These are phyloP conservation scores for Torymus tubicola DNA, from an alignment of 2,888 invertebrate genomes.

Conservation along the genomic window DNA sequence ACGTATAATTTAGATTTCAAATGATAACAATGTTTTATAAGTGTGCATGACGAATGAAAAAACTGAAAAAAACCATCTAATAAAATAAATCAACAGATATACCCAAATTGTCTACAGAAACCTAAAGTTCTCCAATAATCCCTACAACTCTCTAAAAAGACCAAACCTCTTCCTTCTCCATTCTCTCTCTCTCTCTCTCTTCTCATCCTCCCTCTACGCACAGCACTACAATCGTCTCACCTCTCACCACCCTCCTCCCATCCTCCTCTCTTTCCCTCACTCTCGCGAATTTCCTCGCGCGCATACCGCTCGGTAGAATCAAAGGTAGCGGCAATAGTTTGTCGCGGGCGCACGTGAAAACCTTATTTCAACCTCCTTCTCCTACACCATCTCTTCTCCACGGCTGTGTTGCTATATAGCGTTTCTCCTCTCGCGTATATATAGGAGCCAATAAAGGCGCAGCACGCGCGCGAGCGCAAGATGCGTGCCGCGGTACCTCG, in stretches of 20 bases:
- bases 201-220: not conserved
- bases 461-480: constrained; percentile 37
- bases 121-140: no score
- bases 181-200: no score
- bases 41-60: no score
- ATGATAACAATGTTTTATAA: no score
- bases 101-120: no score
- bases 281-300: not conserved
- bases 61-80: no score
- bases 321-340: constrained; percentile 44
- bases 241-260: not conserved
- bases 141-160: no score
- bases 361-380: constrained; percentile 37
- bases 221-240: not conserved
- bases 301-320: constrained; percentile 1
- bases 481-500: not conserved
- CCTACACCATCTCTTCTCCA: not conserved
- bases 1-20: no score
- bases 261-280: not conserved
- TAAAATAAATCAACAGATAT: no score
- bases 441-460: constrained; percentile 48
- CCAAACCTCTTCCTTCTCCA: no score
- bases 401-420: not conserved
- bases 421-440: no score
- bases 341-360: constrained; percentile 44